phyloP scores from a whole-genome alignment of 2,797 vertebrate species.

The Crax fasciolata region DNA sequence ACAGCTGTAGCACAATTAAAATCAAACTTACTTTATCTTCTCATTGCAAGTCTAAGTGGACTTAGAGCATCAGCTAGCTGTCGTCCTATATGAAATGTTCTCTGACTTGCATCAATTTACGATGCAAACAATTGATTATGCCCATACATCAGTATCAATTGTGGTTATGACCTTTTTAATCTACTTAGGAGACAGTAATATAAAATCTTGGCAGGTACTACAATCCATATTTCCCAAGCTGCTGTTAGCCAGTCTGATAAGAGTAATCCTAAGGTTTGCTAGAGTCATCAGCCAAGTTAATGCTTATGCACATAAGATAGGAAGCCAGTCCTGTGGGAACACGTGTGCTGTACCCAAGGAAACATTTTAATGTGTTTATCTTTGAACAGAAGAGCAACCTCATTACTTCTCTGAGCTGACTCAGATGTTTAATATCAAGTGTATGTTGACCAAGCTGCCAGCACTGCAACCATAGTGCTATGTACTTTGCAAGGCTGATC shows the following conservation, averaged over 20 bases:
- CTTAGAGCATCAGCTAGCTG: background rate
- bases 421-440: background rate
- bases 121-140: background rate
- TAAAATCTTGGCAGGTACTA: background rate
- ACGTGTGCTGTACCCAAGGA: background rate
- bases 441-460: background rate
- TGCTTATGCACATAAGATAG: background rate
- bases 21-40: background rate
- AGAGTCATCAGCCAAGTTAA: background rate
- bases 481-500: background rate
- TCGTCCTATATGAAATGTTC: background rate
- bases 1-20: background rate
- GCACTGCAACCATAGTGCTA: background rate
- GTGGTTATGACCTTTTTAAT: background rate
- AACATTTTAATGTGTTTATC: background rate
- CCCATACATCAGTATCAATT: background rate
- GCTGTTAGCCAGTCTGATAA: background rate
- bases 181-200: background rate
- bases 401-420: background rate
- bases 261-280: background rate
- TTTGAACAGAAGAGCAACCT: background rate
- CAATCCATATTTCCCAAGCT: background rate
- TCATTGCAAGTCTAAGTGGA: background rate
- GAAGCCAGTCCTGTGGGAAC: background rate
- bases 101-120: background rate